Evolutionary conservation across 2,888 invertebrate species (phyloP).

Genomic region (Autographa gamma): DNA sequence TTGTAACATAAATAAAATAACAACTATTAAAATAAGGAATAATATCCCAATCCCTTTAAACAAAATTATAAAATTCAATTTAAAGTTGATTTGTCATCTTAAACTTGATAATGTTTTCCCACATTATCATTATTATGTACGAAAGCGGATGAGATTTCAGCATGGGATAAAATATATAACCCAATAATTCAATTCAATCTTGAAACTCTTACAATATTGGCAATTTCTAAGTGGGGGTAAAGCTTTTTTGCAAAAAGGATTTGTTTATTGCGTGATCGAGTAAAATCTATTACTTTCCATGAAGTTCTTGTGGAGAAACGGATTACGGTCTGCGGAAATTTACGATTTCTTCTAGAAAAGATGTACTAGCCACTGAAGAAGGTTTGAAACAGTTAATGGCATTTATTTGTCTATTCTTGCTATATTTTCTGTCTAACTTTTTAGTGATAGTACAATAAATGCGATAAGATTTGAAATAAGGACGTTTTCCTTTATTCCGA

Average conservation of each 20-base stretch:
- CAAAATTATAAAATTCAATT: too few relatives aligned
- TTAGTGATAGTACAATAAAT: neutral
- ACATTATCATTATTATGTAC: too few relatives aligned
- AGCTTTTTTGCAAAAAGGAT: slow-evolving; percentile 5
- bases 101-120: too few relatives aligned
- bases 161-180: neutral
- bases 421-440: neutral
- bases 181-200: neutral
- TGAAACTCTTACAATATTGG: neutral
- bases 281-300: slow-evolving; percentile 25
- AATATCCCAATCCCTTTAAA: too few relatives aligned
- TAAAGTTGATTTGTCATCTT: too few relatives aligned
- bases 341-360: slow-evolving; percentile 8
- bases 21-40: too few relatives aligned
- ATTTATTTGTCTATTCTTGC: neutral
- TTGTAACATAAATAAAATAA: too few relatives aligned
- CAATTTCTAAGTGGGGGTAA: slow-evolving; percentile 13
- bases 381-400: neutral
- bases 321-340: slow-evolving; percentile 22
- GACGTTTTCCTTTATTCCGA: neutral
- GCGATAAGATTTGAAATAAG: neutral
- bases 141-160: too few relatives aligned
- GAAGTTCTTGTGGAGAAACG: slow-evolving; percentile 10
- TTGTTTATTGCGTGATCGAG: slow-evolving; percentile 21
- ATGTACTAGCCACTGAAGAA: neutral